phyloP scores from a whole-genome alignment of 1,140 invertebrate genomes.

The Bicyclus anynana region DNA sequence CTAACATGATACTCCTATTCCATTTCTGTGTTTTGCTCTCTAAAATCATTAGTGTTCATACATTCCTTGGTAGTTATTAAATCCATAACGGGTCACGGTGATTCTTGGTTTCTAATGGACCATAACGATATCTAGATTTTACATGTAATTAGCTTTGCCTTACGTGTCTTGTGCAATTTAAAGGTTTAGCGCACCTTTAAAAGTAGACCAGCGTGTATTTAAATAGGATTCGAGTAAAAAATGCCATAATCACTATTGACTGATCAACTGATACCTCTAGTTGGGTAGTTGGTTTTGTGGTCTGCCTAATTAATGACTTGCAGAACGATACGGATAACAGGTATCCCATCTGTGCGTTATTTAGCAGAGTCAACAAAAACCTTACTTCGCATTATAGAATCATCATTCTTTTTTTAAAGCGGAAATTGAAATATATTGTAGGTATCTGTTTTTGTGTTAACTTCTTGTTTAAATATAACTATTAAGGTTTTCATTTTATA shows the following conservation, averaged over 20 bases:
- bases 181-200: conserved; percentile 23
- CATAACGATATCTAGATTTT: conserved; percentile 20
- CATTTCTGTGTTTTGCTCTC: too few species aligned
- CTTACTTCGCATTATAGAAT: too few species aligned
- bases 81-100: background rate
- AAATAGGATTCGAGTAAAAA: conserved; percentile 11
- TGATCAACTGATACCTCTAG: conserved; percentile 6
- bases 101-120: conserved; percentile 11
- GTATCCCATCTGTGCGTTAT: background rate
- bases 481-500: too few species aligned
- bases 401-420: too few species aligned
- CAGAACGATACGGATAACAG: background rate
- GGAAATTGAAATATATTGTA: too few species aligned
- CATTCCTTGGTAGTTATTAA: too few species aligned
- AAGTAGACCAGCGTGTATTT: conserved; percentile 20
- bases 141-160: conserved; percentile 25
- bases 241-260: conserved; percentile 11
- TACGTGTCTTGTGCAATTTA: conserved; percentile 18
- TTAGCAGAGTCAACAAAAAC: too few species aligned
- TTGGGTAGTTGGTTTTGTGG: background rate
- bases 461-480: too few species aligned
- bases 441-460: too few species aligned
- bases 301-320: conserved; percentile 12
- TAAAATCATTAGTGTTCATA: too few species aligned
- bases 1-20: too few species aligned